Percentiles rank a stretch among this genome's conserved stretches.
Conservation (phyloP, 2,888 invertebrate genomes). For the Pseudococcus viburni region DNA sequence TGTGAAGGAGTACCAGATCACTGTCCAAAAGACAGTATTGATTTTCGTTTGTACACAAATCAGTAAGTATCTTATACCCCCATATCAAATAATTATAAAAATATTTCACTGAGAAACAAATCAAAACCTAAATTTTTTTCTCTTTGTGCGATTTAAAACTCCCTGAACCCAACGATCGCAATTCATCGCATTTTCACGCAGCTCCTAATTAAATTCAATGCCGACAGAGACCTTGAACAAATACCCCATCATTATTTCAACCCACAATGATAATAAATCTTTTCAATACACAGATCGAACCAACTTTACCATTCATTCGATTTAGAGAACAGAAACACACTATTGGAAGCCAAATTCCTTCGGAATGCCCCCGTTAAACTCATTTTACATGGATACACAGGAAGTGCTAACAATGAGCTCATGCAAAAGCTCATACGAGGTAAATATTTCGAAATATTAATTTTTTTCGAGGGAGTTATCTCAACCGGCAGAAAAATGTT, state of each 20-base stretch:
- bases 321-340: neutral
- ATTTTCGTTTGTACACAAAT: conserved; percentile 37
- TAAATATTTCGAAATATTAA: neutral
- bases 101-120: no score
- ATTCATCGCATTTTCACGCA: neutral
- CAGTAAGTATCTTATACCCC: neutral
- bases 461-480: neutral
- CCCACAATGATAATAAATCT: neutral
- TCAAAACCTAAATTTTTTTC: neutral
- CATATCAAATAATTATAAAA: no score
- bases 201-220: neutral
- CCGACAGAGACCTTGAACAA: neutral
- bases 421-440: conserved; percentile 36
- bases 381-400: conserved; percentile 44
- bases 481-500: no score
- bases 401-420: neutral
- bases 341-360: neutral
- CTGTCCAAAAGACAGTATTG: conserved; percentile 21
- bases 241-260: conserved; percentile 1
- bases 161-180: neutral
- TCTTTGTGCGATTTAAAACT: neutral
- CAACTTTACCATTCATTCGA: neutral
- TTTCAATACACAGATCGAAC: neutral
- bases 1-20: conserved; percentile 26
- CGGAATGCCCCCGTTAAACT: conserved; percentile 4